These are phyloP conservation scores for Akabosia matsudoensis DNA, from an alignment of 1,140 invertebrate species.

Conservation along the genomic window DNA sequence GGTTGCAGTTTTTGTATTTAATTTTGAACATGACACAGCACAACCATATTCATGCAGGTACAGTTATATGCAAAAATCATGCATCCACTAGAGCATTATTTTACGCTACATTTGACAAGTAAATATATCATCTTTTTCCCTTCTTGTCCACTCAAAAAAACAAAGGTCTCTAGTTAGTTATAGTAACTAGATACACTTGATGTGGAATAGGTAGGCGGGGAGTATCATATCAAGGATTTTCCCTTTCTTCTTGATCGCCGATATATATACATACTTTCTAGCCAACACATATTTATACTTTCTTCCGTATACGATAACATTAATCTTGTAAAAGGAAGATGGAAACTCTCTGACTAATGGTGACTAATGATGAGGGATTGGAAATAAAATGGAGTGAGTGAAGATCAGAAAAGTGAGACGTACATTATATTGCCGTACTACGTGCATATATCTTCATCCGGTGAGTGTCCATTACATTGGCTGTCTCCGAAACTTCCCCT, in stretches of 20 bases:
- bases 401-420: not conserved
- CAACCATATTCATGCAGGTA: no score
- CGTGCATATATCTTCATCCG: not conserved
- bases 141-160: not conserved
- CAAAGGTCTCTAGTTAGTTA: not conserved
- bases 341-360: conserved; percentile 18
- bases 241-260: not conserved
- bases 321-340: conserved; percentile 9
- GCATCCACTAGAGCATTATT: no score
- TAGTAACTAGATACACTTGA: not conserved
- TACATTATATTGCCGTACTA: not conserved
- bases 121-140: no score
- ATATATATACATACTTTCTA: not conserved
- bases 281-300: conserved; percentile 3
- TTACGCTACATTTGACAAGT: not conserved
- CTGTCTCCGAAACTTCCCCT: not conserved
- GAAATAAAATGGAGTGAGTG: conserved; percentile 19
- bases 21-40: no score
- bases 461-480: conserved; percentile 14
- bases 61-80: no score
- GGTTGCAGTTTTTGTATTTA: no score
- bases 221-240: not conserved
- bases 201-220: not conserved
- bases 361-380: conserved; percentile 23
- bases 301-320: not conserved